phyloP scores from a whole-genome alignment of 2,797 vertebrate species.

The Sebastes matsubarae region DNA sequence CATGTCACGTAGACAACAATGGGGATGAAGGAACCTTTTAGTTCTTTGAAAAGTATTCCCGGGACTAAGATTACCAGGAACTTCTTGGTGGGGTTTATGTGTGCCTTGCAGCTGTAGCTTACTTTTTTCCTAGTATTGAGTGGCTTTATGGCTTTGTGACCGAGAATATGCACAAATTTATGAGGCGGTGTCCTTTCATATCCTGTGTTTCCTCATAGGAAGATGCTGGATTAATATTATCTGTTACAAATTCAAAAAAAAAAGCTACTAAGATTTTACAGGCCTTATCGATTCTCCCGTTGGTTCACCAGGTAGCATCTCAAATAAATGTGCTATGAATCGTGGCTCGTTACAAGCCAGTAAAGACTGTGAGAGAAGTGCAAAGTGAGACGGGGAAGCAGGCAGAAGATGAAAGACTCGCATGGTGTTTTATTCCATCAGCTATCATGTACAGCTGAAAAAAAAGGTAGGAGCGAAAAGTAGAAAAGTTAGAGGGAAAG shows the following conservation, averaged over 20 bases:
- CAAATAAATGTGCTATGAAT: conserved; percentile 38
- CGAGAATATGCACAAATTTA: neutral
- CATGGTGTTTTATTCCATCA: conserved; percentile 26
- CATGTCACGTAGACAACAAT: too few relatives aligned
- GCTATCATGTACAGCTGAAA: conserved; percentile 19
- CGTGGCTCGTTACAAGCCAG: conserved; percentile 18
- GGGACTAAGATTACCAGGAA: too few relatives aligned
- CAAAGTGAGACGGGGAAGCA: conserved; percentile 21
- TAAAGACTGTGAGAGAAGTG: conserved; percentile 15
- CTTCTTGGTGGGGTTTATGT: too few relatives aligned
- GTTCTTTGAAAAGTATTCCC: too few relatives aligned
- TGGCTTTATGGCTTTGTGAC: neutral
- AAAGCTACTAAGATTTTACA: neutral
- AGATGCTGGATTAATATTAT: neutral
- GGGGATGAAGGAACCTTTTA: too few relatives aligned
- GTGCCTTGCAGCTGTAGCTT: neutral
- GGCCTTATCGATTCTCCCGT: conserved; percentile 17
- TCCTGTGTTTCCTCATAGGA: neutral
- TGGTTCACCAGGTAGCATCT: conserved; percentile 20
- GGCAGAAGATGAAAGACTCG: conserved; percentile 37
- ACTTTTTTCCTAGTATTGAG: neutral
- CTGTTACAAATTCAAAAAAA: neutral
- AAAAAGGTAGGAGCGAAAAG: conserved; percentile 1
- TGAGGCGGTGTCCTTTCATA: neutral
- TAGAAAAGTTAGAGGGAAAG: neutral